Conservation (phyloP, 2,797 vertebrate species). For the Characodon lateralis region DNA sequence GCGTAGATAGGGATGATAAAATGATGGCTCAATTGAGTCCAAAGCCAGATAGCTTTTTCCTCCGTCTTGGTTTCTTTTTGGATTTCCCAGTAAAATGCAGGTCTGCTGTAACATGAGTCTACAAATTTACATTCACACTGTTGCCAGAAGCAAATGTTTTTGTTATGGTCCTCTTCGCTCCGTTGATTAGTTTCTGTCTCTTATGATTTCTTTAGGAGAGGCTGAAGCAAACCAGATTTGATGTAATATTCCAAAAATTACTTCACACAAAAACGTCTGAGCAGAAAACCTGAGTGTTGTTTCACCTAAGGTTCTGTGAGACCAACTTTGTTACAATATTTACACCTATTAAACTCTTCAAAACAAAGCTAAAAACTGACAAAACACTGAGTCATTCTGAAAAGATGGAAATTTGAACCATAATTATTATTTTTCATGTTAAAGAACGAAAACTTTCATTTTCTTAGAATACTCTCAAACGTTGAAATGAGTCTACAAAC, state of each 20-base stretch:
- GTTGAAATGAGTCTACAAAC: not conserved
- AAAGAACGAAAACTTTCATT: conserved; percentile 54
- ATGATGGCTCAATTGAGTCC: conserved; percentile 51
- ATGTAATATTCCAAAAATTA: not conserved
- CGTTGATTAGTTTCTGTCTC: conserved; percentile 1
- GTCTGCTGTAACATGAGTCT: conserved; percentile 63
- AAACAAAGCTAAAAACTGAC: conserved; percentile 27
- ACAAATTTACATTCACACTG: conserved; percentile 68
- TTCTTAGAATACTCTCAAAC: conserved; percentile 57
- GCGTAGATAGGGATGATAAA: conserved; percentile 53
- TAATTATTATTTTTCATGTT: not conserved
- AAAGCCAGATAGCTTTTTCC: conserved; percentile 73
- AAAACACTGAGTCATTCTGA: conserved; percentile 28
- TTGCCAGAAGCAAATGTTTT: conserved; percentile 51
- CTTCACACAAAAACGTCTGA: conserved; percentile 9
- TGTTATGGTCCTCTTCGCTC: conserved; percentile 10
- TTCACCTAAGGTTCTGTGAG: conserved; percentile 27
- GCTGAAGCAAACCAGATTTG: not conserved
- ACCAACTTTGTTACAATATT: conserved; percentile 36
- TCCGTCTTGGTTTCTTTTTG: conserved; percentile 63
- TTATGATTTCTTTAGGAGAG: not conserved
- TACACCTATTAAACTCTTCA: conserved; percentile 34
- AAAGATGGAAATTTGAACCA: conserved; percentile 16
- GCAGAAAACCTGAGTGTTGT: conserved; percentile 31
- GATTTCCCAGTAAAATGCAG: conserved; percentile 65